phyloP scores from a whole-genome alignment of 2,113 vertebrate species.

The Anarhynchus alexandrinus region DNA sequence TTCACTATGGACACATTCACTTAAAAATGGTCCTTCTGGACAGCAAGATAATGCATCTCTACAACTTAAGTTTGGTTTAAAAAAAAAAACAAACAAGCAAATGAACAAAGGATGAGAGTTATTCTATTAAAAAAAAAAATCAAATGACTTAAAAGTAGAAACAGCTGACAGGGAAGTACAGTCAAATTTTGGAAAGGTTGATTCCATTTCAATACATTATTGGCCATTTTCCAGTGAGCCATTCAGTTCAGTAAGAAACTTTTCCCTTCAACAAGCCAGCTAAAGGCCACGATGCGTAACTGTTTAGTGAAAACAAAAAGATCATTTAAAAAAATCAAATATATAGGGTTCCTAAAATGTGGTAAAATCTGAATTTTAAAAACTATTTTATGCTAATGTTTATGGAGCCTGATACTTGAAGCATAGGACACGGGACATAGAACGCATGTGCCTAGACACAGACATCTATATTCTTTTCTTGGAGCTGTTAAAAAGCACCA shows the following conservation, averaged over 20 bases:
- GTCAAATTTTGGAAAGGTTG: neutral
- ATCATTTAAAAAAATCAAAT: neutral
- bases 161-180: neutral
- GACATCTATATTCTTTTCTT: neutral
- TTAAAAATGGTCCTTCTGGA: neutral
- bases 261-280: neutral
- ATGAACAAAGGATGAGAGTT: neutral
- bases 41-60: neutral
- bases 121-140: neutral
- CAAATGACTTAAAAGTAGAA: neutral
- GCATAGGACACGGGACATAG: neutral
- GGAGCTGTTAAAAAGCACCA: constrained; percentile 19
- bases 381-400: neutral
- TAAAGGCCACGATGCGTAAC: neutral
- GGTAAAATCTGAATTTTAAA: neutral
- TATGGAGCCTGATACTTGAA: neutral
- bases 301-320: neutral
- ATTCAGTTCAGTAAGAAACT: neutral
- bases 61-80: neutral
- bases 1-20: neutral
- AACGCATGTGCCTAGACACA: neutral
- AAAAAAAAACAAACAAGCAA: neutral
- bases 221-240: neutral
- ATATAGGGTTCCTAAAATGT: neutral
- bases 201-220: neutral